Evolutionary conservation across 2,888 invertebrate species (phyloP).

Genomic region (Cantharis lateralis): DNA sequence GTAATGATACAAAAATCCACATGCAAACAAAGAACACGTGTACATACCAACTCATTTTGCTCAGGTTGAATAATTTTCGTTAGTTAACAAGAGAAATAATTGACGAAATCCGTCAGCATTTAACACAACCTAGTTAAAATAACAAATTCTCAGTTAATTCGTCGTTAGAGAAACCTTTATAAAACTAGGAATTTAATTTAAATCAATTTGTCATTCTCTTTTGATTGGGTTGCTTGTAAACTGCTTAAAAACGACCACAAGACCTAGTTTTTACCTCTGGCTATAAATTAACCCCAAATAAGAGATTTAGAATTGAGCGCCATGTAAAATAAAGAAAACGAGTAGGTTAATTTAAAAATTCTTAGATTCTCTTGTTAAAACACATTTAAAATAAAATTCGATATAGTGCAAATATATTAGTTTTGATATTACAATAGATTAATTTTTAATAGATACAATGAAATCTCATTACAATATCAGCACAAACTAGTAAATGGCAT

Average conservation of each 20-base stretch:
- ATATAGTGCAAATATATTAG: neutral
- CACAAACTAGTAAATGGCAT: constrained; percentile 1
- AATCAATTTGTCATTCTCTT: neutral
- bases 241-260: too few relatives aligned
- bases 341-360: too few relatives aligned
- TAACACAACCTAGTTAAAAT: neutral
- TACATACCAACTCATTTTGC: neutral
- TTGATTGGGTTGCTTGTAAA: neutral
- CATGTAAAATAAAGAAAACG: too few relatives aligned
- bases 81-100: neutral
- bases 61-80: neutral
- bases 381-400: too few relatives aligned
- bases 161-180: neutral
- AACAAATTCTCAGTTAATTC: neutral
- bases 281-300: too few relatives aligned
- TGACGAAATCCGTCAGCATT: neutral
- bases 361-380: too few relatives aligned
- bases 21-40: neutral
- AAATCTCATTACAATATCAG: neutral
- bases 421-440: neutral
- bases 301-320: too few relatives aligned
- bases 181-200: neutral
- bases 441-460: neutral
- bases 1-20: neutral
- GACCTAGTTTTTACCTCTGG: too few relatives aligned